Base-by-base conservation (phyloP, 1,140 invertebrate genomes). In the Brachionus rubens region DNA sequence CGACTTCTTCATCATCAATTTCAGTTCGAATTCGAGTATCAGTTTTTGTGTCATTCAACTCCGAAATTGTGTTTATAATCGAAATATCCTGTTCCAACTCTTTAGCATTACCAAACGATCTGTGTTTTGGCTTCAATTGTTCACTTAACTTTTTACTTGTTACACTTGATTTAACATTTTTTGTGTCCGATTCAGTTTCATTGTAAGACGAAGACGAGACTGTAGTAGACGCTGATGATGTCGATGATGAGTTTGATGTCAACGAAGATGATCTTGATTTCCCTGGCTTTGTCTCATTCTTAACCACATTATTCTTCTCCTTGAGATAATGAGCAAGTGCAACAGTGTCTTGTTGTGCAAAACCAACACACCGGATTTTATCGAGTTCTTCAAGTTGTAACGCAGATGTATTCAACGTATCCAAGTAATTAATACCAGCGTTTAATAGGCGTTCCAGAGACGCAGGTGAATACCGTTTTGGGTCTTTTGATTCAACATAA, bases 281-380 rank as follows among this genome's bases (percentile, higher is more conserved):
- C 6, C 12, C 14, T 16, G 62, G 12, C 4, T 40, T 50, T 10
- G n/a, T 40, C 10, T 43, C 14, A 1, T 70, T 47, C 3, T 24
- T 14, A 4, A 12, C 65, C n/a, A 14, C 1, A n/a, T 50, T 28
- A 12, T 48, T 19, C 24, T 43, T 41, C 70, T 83, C 83, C 80
- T 85, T 84, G 3, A 85, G 77, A 59, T 83, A 80, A 68, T 84
- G 83, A 30, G 83, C 83, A 12, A 85, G 77, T 36, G 83, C 81
- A 6, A 84, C 82, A 4, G 82, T 82, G 78, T 85, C 84, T 76
- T 85, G 84, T 70, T 85, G 84, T 9, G 84, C 83, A 67, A 85
- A 76, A 6, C 82, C 81, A 7, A 85, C 78, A 19, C 80, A 81
- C 21, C 82, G 65, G 0, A 82, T 81, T 41, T 81, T 78, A 70